Conservation (phyloP, 2,888 invertebrate species). For the Leucoptera coffeella region DNA sequence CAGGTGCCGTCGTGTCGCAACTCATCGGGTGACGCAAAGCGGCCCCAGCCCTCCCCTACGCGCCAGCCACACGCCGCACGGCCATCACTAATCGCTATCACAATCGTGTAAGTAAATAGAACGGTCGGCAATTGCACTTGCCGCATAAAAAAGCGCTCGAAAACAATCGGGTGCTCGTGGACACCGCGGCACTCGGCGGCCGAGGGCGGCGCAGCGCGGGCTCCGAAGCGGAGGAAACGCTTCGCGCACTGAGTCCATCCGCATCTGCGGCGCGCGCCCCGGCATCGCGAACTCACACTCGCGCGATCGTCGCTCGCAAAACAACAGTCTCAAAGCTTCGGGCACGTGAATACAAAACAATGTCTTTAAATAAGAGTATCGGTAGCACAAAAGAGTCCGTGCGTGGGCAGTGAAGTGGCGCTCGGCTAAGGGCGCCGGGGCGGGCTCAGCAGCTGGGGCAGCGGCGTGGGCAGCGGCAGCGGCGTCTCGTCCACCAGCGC, state of each 20-base stretch:
- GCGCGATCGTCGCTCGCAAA: conserved; percentile 41
- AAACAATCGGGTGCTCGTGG: conserved; percentile 16
- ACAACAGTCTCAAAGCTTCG: conserved; percentile 42
- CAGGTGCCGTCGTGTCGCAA: no score
- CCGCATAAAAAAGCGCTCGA: no score
- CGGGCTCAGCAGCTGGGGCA: conserved; percentile 47
- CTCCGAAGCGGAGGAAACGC: no score
- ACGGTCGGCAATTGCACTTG: no score
- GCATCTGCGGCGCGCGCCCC: no score
- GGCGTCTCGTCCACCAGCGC: conserved; percentile 43
- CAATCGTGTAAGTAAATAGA: no score
- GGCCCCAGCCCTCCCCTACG: no score
- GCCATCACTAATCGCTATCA: no score
- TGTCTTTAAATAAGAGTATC: conserved; percentile 31
- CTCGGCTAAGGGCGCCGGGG: conserved; percentile 31
- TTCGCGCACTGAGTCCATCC: no score
- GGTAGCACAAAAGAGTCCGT: background rate
- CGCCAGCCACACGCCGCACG: no score
- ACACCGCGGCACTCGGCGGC: background rate
- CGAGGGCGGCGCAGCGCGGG: background rate
- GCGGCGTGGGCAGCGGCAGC: conserved; percentile 34
- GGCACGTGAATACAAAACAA: conserved; percentile 42
- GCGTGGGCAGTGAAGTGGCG: conserved; percentile 1
- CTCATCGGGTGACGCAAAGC: no score
- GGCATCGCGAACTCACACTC: conserved; percentile 24